These are phyloP conservation scores for Chaetodon auriga DNA, from an alignment of 2,113 vertebrate genomes.

Conservation along the genomic window DNA sequence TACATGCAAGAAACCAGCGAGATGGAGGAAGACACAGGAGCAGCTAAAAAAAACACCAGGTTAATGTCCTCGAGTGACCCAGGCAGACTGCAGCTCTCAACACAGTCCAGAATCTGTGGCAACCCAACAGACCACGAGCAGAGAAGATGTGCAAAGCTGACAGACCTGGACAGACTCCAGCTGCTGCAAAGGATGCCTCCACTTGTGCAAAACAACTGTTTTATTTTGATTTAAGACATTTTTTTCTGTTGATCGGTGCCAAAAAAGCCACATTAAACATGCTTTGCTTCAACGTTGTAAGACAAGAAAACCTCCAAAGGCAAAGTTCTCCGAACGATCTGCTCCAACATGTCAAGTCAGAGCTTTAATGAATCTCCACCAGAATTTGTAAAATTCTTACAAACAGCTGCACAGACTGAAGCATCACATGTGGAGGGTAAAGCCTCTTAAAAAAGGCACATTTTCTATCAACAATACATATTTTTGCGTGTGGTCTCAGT, in stretches of 20 bases:
- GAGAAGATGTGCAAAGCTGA: not conserved
- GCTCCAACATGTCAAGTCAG: not conserved
- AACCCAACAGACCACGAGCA: not conserved
- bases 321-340: not conserved
- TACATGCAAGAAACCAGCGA: not conserved
- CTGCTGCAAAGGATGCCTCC: not conserved
- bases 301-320: not conserved
- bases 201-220: not conserved
- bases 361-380: not conserved
- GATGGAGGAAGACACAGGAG: not conserved
- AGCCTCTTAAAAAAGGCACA: not conserved
- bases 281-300: not conserved
- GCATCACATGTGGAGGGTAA: constrained; percentile 1
- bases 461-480: not conserved
- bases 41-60: not conserved
- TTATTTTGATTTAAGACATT: not conserved
- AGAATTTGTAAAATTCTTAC: not conserved
- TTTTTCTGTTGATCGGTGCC: not conserved
- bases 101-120: not conserved
- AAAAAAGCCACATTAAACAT: not conserved
- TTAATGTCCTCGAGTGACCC: not conserved
- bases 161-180: not conserved
- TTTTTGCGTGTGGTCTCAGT: not conserved
- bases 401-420: not conserved
- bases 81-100: not conserved